Conservation (phyloP, 2,888 invertebrate genomes). For the Chrysotoxum bicinctum region DNA sequence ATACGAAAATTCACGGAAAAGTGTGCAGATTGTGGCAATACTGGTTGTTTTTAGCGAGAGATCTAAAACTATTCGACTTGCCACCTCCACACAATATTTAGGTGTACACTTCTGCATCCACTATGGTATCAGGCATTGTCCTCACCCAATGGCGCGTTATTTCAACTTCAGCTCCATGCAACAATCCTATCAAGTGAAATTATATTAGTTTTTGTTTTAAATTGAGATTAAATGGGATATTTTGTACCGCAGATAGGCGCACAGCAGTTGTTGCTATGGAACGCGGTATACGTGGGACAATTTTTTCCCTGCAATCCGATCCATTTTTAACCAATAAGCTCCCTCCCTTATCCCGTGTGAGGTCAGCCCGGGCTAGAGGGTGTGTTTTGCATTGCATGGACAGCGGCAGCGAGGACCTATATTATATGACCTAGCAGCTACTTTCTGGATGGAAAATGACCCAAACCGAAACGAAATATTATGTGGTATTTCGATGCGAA, state of each 20-base stretch:
- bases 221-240: conserved; percentile 70
- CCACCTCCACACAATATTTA: not conserved
- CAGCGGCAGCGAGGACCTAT: not conserved
- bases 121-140: conserved; percentile 21
- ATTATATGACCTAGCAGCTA: not conserved
- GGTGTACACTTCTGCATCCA: not conserved
- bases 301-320: conserved; percentile 60
- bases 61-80: not conserved
- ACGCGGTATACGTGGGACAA: conserved; percentile 9
- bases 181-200: conserved; percentile 9
- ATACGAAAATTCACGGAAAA: not conserved
- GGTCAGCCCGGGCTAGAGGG: conserved; percentile 21
- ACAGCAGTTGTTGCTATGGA: not conserved
- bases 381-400: not conserved
- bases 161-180: conserved; percentile 10
- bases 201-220: conserved; percentile 61
- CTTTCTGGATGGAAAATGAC: conserved; percentile 57
- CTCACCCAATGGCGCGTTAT: conserved; percentile 1
- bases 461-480: conserved; percentile 70
- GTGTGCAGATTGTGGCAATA: not conserved
- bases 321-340: conserved; percentile 68
- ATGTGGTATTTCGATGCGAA: conserved; percentile 72
- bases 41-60: not conserved
- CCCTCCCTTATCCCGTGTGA: conserved; percentile 24
- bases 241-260: conserved; percentile 38